Base-by-base conservation (phyloP, 2,797 vertebrate genomes). In the Melanogrammus aeglefinus region DNA sequence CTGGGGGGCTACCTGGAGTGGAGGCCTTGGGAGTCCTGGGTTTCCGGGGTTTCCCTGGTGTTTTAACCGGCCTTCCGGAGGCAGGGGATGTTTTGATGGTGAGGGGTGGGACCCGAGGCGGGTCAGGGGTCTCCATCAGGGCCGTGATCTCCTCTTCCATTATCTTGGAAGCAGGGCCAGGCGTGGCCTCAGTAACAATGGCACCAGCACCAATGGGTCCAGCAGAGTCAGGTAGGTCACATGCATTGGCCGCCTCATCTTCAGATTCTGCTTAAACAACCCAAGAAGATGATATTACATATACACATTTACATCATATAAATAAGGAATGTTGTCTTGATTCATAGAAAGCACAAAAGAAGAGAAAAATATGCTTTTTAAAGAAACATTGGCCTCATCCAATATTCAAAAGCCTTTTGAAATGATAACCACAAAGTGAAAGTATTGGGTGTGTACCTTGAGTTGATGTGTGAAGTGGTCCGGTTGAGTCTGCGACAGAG, bases 141-240 rank as follows among this genome's bases (percentile, higher is more conserved):
- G 87, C 89, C 77, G 88, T 90, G 84, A 89, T 88, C 81, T 92
- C 85, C 4, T 90, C 89, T 76, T 73, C 24, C 63, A 69, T 89
- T 82, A 88, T 88, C 79, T 86, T 86, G 74, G 90, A 87, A 82
- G 87, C 90, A 0, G 79, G 87, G 24, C 88, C 83, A 66, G 90
- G 82, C 88, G 83, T 39, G 1, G 83, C 18, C n/a, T 89, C 87
- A 57, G 86, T 66, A 39, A 81, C 66, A 31, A 81, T 51, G 14
- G 81, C 82, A 79, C 87, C 89, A 8, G 82, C 82, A 73, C 78
- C 66, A 35, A 82, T 31, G 35, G 78, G 81, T 81, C 86, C 88
- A 76, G 86, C 81, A 3, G 90, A 89, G 86, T 94, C 95, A 2
- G 95, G 89, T 75, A 94, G 90, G 76, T 95, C 95, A 44, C 90